phyloP scores from a whole-genome alignment of 2,888 invertebrate genomes.

The Chirona hameri region DNA sequence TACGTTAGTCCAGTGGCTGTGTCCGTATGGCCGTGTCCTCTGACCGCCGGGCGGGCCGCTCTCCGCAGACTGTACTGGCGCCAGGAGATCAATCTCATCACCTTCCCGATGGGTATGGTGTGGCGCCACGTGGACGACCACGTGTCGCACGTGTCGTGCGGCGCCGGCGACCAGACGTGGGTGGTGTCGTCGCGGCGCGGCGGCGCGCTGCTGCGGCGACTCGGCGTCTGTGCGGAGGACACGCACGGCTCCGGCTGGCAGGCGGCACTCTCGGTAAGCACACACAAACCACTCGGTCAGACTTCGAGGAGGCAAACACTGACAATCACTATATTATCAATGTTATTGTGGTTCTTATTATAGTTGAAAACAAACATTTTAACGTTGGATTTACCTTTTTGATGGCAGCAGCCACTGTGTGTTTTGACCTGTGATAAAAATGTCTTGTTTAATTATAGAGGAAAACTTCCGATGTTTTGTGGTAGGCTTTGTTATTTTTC shows the following conservation, averaged over 20 bases:
- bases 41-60: background rate
- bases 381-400: too few species aligned
- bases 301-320: background rate
- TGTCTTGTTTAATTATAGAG: too few species aligned
- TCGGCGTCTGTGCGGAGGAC: background rate
- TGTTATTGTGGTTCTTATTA: background rate
- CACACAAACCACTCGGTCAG: background rate
- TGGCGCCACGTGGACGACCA: constrained; percentile 56
- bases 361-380: too few species aligned
- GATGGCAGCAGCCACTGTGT: background rate
- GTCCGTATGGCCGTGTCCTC: too few species aligned
- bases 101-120: constrained; percentile 74
- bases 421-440: too few species aligned
- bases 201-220: background rate
- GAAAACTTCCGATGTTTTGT: too few species aligned
- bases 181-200: constrained; percentile 6
- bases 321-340: too few species aligned
- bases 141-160: constrained; percentile 45
- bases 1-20: too few species aligned
- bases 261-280: background rate
- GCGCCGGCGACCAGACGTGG: constrained; percentile 44
- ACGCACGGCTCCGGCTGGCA: background rate
- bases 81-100: constrained; percentile 65
- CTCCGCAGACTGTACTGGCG: constrained; percentile 65
- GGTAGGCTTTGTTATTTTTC: too few species aligned